A percentile compares a stretch with the other conserved stretches of the same genome.
Evolutionary conservation across 2,797 vertebrate species (phyloP).

Genomic region (Myotis pilosus): DNA sequence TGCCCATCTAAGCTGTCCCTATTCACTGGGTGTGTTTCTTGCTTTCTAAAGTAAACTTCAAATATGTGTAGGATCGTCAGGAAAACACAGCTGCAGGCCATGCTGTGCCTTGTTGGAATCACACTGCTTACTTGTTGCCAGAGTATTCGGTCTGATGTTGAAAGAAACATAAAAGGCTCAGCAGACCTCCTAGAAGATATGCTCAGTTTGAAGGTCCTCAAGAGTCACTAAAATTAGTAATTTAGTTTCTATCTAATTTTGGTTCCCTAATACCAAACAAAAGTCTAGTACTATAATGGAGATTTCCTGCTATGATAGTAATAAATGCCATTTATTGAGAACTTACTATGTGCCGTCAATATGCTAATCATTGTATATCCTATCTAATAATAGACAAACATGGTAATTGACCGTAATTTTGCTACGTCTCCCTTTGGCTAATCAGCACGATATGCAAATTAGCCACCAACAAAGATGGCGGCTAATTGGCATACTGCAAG

Average conservation of each 20-base stretch:
- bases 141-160: not conserved
- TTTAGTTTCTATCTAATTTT: not conserved
- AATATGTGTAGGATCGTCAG: not conserved
- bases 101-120: not conserved
- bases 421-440: too few species aligned
- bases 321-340: conserved; percentile 2
- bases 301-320: not conserved
- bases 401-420: too few species aligned
- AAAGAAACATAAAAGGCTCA: not conserved
- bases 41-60: conserved; percentile 19
- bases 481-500: too few species aligned
- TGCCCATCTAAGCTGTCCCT: not conserved
- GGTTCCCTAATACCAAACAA: not conserved
- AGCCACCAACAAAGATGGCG: too few species aligned
- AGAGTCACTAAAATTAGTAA: not conserved
- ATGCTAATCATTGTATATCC: not conserved
- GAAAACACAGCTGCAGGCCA: not conserved
- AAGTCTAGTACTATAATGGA: not conserved
- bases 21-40: not conserved
- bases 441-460: too few species aligned
- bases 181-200: not conserved
- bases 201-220: not conserved
- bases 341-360: not conserved
- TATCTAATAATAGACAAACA: too few species aligned
- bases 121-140: not conserved